These are phyloP conservation scores for Callopanchax toddi DNA, from an alignment of 2,113 vertebrate species.

Conservation along the genomic window DNA sequence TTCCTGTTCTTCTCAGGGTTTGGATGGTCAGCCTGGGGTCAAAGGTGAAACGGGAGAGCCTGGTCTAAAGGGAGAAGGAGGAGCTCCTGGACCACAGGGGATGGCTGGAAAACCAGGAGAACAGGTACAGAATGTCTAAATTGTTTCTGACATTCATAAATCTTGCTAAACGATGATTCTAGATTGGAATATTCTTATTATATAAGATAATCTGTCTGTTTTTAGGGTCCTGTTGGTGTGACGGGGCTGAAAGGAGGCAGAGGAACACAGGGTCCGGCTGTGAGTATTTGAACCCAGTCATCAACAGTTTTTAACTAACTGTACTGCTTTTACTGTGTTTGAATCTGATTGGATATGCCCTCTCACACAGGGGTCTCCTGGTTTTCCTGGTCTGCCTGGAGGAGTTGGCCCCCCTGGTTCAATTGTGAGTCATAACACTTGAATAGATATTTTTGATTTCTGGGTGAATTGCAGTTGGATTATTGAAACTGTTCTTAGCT, in stretches of 20 bases:
- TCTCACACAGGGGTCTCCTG: constrained; percentile 86
- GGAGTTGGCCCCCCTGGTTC: constrained; percentile 90
- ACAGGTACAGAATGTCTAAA: constrained; percentile 74
- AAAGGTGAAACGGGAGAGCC: constrained; percentile 95
- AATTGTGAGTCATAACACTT: constrained; percentile 81
- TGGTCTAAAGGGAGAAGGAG: constrained; percentile 92
- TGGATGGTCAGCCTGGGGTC: constrained; percentile 93
- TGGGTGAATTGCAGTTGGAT: too few species aligned
- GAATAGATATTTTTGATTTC: too few species aligned
- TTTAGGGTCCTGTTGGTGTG: constrained; percentile 89
- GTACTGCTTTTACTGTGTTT: too few species aligned
- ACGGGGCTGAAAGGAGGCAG: constrained; percentile 93
- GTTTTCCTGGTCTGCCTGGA: constrained; percentile 95
- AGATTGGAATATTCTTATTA: not conserved
- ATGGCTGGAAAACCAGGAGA: constrained; percentile 88
- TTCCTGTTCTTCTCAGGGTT: constrained; percentile 78
- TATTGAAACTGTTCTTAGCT: too few species aligned
- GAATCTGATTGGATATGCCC: not conserved
- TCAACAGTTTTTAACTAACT: too few species aligned
- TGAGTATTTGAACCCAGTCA: constrained; percentile 70
- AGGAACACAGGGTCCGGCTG: constrained; percentile 92
- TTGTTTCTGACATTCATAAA: too few species aligned
- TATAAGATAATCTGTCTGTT: not conserved
- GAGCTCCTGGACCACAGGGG: constrained; percentile 91
- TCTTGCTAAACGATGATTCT: not conserved